Evolutionary conservation across 1,140 invertebrate species (phyloP).

Genomic region (Zelostemma sp.): DNA sequence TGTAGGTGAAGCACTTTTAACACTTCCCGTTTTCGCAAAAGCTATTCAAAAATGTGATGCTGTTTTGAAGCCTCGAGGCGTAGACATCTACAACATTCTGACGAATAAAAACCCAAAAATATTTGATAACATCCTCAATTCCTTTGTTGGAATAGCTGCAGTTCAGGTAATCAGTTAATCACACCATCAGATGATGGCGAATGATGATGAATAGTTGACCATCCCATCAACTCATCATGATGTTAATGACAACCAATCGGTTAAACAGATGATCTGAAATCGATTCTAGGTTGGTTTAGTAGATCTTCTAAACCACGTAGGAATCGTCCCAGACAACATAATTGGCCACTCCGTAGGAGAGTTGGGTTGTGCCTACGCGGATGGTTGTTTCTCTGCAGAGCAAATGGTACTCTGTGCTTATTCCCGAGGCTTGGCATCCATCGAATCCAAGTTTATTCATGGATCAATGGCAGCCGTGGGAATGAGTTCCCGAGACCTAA

Average conservation of each 20-base stretch:
- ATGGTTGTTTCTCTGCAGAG: slow-evolving; percentile 82
- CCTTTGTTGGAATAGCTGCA: slow-evolving; percentile 91
- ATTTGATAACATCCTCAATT: slow-evolving; percentile 87
- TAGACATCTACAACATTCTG: slow-evolving; percentile 86
- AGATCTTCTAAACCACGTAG: slow-evolving; percentile 76
- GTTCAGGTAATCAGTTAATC: slow-evolving; percentile 73
- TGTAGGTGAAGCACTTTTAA: slow-evolving; percentile 70
- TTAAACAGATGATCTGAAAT: too few relatives aligned
- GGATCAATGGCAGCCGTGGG: slow-evolving; percentile 91
- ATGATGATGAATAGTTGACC: too few relatives aligned
- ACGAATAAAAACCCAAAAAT: slow-evolving; percentile 79
- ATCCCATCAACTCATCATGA: too few relatives aligned
- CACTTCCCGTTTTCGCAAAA: slow-evolving; percentile 74
- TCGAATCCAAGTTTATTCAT: slow-evolving; percentile 79
- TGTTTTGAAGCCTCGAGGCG: slow-evolving; percentile 78
- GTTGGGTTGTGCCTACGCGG: slow-evolving; percentile 82
- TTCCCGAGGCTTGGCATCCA: slow-evolving; percentile 84
- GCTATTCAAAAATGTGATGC: slow-evolving; percentile 79
- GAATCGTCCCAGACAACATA: slow-evolving; percentile 72
- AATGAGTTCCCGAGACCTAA: slow-evolving; percentile 72
- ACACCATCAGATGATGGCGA: too few relatives aligned
- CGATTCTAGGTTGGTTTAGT: slow-evolving; percentile 77
- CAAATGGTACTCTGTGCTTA: slow-evolving; percentile 84
- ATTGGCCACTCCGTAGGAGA: too few relatives aligned
- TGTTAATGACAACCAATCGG: too few relatives aligned